Evolutionary conservation across 2,113 vertebrate genomes (phyloP).

Genomic region (Clupea harengus): DNA sequence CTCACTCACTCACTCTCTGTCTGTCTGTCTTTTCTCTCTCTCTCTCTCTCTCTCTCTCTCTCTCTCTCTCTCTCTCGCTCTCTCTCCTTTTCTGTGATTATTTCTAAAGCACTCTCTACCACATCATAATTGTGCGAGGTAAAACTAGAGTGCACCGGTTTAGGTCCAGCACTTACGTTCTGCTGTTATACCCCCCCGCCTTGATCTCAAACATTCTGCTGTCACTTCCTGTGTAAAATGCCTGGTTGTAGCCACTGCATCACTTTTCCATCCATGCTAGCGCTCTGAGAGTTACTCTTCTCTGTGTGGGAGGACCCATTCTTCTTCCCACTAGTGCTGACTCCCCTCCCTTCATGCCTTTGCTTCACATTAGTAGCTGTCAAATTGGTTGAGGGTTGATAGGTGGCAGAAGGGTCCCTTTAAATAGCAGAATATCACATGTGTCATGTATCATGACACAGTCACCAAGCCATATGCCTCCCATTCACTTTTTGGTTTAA

Average conservation of each 20-base stretch:
- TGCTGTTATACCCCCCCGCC: neutral
- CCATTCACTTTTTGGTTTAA: neutral
- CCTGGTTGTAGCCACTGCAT: neutral
- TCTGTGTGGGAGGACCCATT: no score
- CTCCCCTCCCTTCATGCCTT: no score
- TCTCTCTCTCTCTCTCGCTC: neutral
- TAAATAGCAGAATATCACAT: no score
- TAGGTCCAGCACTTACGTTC: neutral
- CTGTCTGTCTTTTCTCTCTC: neutral
- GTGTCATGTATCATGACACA: no score
- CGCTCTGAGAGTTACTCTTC: no score
- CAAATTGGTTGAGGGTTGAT: no score
- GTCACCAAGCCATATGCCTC: no score
- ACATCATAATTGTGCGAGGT: neutral
- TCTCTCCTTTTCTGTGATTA: neutral
- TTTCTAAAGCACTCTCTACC: neutral
- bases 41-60: neutral
- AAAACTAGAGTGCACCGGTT: neutral
- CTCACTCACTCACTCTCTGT: neutral
- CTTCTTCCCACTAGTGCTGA: no score
- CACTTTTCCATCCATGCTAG: neutral
- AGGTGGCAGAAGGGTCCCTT: no score
- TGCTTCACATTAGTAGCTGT: no score
- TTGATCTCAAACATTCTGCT: neutral
- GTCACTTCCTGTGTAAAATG: neutral